Evolutionary conservation across 2,113 vertebrate species (phyloP).

Genomic region (Lonchura striata): DNA sequence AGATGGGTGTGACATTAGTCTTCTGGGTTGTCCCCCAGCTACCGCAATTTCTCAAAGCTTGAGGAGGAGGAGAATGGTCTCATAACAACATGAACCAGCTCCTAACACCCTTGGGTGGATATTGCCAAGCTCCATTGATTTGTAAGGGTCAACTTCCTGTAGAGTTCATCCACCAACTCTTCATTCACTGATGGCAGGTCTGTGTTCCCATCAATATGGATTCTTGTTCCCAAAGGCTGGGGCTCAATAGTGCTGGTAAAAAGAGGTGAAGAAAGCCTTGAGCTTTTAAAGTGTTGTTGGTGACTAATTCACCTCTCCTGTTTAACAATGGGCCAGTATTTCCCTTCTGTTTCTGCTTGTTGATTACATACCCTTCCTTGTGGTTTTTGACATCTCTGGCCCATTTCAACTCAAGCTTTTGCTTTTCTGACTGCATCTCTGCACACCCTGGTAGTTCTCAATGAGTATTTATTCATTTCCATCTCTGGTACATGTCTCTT

Average conservation of each 20-base stretch:
- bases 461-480: background rate
- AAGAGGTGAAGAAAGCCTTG: background rate
- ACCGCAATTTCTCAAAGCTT: background rate
- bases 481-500: background rate
- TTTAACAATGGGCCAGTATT: background rate
- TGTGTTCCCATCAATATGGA: background rate
- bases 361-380: background rate
- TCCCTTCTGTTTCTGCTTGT: background rate
- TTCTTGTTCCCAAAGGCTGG: background rate
- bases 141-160: background rate
- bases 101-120: background rate
- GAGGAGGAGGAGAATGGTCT: background rate
- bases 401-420: background rate
- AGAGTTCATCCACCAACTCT: background rate
- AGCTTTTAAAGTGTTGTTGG: background rate
- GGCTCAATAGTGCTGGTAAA: background rate
- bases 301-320: background rate
- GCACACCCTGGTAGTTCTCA: background rate
- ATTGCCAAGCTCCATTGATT: background rate
- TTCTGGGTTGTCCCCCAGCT: background rate
- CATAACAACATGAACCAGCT: background rate
- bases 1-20: background rate
- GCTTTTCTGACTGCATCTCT: background rate
- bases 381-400: background rate
- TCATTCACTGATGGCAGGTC: background rate